A percentile compares a stretch with the other conserved stretches of the same genome.
Evolutionary conservation across 2,888 invertebrate genomes (phyloP).

Genomic region (Nemotelus pantherinus): DNA sequence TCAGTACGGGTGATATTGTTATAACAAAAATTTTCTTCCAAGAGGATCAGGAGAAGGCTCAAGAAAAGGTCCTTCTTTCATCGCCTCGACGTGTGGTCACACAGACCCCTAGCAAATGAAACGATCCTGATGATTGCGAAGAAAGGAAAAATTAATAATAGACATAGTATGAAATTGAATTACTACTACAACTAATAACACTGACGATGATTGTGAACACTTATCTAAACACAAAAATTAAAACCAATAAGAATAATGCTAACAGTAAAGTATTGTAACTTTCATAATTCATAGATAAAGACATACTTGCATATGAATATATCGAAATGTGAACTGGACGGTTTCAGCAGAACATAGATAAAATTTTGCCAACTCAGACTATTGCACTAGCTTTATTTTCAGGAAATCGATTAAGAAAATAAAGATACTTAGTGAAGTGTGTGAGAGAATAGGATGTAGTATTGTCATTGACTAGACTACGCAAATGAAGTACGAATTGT

Average conservation of each 20-base stretch:
- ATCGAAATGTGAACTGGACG: not conserved
- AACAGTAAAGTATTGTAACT: not conserved
- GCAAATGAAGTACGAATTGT: not conserved
- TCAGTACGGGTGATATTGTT: conserved; percentile 92
- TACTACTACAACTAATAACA: not conserved
- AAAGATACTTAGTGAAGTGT: conserved; percentile 30
- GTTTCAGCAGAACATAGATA: conserved; percentile 3
- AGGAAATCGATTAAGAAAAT: conserved; percentile 4
- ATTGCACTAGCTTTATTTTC: conserved; percentile 40
- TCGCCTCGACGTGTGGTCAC: conserved; percentile 64
- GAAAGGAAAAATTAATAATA: conserved; percentile 1
- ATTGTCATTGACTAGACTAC: not conserved
- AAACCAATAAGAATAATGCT: conserved; percentile 7
- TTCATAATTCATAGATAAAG: conserved; percentile 1
- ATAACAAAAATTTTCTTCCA: conserved; percentile 82
- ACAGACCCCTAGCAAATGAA: conserved; percentile 38
- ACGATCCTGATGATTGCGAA: not conserved
- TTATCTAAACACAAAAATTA: conserved; percentile 2
- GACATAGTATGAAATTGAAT: not conserved
- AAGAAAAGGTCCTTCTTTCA: conserved; percentile 67
- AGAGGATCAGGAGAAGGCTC: conserved; percentile 69
- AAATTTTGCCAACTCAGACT: not conserved
- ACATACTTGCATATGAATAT: conserved; percentile 6
- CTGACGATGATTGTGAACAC: not conserved
- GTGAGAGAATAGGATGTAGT: not conserved